phyloP scores from a whole-genome alignment of 2,888 invertebrate species.

The Gibbula magus region DNA sequence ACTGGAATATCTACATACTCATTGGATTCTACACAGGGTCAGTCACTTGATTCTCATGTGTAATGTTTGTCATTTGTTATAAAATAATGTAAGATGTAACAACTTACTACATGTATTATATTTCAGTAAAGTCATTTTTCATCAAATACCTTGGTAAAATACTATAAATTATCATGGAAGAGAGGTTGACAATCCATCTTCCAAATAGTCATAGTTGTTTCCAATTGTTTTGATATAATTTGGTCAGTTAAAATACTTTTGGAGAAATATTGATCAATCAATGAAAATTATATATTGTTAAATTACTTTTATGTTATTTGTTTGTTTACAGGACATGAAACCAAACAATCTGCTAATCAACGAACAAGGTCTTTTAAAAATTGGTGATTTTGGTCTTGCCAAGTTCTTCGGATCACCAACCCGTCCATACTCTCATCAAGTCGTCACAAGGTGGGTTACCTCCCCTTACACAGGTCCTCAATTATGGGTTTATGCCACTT shows the following conservation, averaged over 20 bases:
- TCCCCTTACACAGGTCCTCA: neutral
- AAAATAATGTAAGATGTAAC: neutral
- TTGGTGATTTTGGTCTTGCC: constrained; percentile 99
- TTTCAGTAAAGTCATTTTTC: neutral
- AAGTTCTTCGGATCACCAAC: constrained; percentile 98
- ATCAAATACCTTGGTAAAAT: too few species aligned
- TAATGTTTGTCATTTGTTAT: neutral
- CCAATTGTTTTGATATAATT: too few species aligned
- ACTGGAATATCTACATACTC: constrained; percentile 93
- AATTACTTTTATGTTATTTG: neutral
- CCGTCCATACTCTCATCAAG: constrained; percentile 96
- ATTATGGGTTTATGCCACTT: too few species aligned
- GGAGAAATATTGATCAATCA: too few species aligned
- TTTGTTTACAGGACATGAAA: constrained; percentile 86
- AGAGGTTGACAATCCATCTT: too few species aligned
- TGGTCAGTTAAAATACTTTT: too few species aligned
- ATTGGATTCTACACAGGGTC: constrained; percentile 96
- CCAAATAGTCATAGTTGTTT: too few species aligned
- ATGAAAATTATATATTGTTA: too few species aligned
- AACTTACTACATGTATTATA: neutral
- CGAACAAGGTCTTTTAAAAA: constrained; percentile 92
- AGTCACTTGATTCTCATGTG: constrained; percentile 35
- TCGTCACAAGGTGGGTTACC: constrained; percentile 86
- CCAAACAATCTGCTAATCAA: constrained; percentile 98
- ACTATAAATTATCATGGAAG: too few species aligned